These are phyloP conservation scores for Podargus strigoides DNA, from an alignment of 2,797 vertebrate species.

Conservation along the genomic window DNA sequence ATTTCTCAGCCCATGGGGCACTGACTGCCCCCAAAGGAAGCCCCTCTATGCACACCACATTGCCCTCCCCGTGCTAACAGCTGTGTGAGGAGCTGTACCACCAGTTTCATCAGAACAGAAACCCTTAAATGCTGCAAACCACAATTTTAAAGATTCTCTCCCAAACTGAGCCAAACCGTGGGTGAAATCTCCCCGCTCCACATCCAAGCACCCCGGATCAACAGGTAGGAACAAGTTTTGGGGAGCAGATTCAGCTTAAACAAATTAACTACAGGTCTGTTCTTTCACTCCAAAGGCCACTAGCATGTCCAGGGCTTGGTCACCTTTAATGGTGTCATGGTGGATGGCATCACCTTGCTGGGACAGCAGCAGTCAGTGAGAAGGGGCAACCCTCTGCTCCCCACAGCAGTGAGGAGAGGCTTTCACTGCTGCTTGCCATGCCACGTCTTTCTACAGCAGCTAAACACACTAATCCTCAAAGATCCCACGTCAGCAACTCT, in stretches of 20 bases:
- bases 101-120: not conserved
- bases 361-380: not conserved
- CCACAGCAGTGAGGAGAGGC: no score
- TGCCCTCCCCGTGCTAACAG: no score
- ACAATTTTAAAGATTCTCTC: not conserved
- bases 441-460: not conserved
- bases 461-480: not conserved
- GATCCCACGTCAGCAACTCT: not conserved
- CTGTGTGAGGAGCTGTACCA: no score
- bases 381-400: not conserved
- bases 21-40: not conserved
- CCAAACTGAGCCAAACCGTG: not conserved
- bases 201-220: rapidly evolving
- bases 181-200: not conserved
- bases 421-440: rapidly evolving
- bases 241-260: not conserved
- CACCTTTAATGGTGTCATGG: not conserved
- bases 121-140: not conserved
- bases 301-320: not conserved
- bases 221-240: not conserved
- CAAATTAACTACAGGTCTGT: not conserved
- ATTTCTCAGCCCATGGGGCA: rapidly evolving
- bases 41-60: not conserved
- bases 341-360: not conserved
- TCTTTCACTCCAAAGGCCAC: not conserved